These are phyloP conservation scores for Ammospiza nelsoni DNA, from an alignment of 2,113 vertebrate species.

Conservation along the genomic window DNA sequence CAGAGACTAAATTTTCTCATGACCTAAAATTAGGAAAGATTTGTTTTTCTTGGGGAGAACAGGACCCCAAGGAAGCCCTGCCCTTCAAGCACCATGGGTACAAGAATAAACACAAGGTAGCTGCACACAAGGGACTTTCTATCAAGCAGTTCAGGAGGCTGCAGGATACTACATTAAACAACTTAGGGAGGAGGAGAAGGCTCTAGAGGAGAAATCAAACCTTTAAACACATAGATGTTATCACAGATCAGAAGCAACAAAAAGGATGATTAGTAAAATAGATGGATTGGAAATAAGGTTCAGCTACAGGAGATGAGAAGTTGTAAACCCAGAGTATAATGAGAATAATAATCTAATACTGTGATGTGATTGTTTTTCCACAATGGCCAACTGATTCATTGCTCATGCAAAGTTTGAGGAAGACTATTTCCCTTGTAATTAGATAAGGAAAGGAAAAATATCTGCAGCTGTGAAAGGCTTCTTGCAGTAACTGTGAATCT, in stretches of 20 bases:
- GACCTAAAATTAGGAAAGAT: background rate
- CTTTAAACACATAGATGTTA: background rate
- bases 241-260: background rate
- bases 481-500: background rate
- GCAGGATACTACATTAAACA: background rate
- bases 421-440: slow-evolving; percentile 1
- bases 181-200: background rate
- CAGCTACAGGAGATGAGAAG: background rate
- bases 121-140: background rate
- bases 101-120: background rate
- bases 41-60: background rate
- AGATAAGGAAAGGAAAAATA: background rate
- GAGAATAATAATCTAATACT: background rate
- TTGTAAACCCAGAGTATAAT: background rate
- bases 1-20: background rate
- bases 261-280: background rate
- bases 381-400: background rate
- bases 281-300: background rate
- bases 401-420: background rate
- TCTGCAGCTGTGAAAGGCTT: slow-evolving; percentile 26
- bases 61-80: background rate
- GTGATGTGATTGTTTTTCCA: background rate
- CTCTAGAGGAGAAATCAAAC: background rate
- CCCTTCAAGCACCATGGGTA: background rate
- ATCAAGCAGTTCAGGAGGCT: background rate